Base-by-base conservation (phyloP, 2,797 vertebrate genomes). In the Tragopan temminckii region DNA sequence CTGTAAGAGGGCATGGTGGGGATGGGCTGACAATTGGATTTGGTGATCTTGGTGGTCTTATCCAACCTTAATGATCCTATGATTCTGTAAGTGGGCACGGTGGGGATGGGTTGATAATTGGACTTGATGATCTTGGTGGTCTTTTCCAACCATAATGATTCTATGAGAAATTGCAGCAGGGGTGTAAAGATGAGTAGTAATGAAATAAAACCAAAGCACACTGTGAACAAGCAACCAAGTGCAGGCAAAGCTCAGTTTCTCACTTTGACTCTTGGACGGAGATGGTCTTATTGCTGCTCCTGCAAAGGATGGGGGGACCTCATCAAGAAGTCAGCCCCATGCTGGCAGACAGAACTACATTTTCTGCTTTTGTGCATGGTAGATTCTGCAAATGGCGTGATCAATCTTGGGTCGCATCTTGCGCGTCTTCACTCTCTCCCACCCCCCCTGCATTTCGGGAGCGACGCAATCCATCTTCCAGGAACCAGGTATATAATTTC, bases 401-500 rank as follows among this genome's bases (percentile, higher is more conserved):
- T 97, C 95, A 67, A 96, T 97, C 96, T 97, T 48, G 81, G 92
- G 80, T 35, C 5, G 50, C 76, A 35, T 63, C 77, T 70, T 38
- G 5, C 3, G 45, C n/a, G 45, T 43, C 88, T 93, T 89, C 86
- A 10, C 77, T 38, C 89, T 64, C 70, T 64, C 9, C 11, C 11
- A 7, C 31, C 57, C 36, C 10, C 61, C 9, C 35, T 20, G 88
- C 80, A 10, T 83, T 89, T 76, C 38, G 8, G 50, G 64, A 86
- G 93, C 50, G 13, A 13, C 18, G 1, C 91, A 59, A 97, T 97
- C 93, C 85, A 93, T 97, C 96, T 96, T 94, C 92, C 64, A 12
- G 75, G 94, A 95, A 94, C 88, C 97, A 97, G 96, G 95, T 95
- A 82, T 69, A 96, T 97, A 67, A 96, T 97, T 97, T 95, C 96